Evolutionary conservation across 2,888 invertebrate species (phyloP).

Genomic region (Tanypteryx hageni): DNA sequence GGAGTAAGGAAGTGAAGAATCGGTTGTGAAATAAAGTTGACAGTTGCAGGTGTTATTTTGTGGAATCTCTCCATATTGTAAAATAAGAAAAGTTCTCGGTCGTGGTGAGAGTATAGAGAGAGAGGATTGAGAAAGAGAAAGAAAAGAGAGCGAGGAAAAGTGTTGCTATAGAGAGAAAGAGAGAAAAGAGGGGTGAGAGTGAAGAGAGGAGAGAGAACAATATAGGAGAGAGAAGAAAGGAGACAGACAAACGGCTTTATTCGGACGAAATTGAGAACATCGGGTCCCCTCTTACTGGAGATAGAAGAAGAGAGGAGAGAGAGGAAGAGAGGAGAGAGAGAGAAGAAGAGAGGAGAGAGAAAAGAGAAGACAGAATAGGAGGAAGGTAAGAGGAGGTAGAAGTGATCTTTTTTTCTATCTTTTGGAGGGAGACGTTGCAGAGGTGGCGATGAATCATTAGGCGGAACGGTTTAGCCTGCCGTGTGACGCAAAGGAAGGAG

Average conservation of each 20-base stretch:
- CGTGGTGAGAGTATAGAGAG: not conserved
- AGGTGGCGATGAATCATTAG: conserved; percentile 63
- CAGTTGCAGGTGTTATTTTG: no score
- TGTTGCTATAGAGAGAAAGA: conserved; percentile 50
- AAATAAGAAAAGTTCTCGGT: no score
- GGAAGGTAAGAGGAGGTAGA: conserved; percentile 4
- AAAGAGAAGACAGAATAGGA: conserved; percentile 69
- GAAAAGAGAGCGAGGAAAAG: conserved; percentile 45
- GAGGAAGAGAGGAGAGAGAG: conserved; percentile 66
- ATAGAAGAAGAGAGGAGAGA: not conserved
- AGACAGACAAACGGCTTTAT: no score
- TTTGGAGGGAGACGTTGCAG: conserved; percentile 30
- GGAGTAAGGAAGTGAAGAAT: no score
- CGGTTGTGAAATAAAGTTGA: no score
- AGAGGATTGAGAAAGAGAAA: conserved; percentile 66
- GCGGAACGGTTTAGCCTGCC: conserved; percentile 65
- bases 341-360: conserved; percentile 65
- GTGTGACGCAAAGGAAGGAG: conserved; percentile 58
- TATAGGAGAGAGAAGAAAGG: conserved; percentile 69
- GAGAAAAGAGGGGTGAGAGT: conserved; percentile 60
- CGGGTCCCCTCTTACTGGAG: no score
- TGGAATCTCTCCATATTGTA: no score
- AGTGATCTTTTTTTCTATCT: no score
- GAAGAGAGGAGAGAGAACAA: conserved; percentile 65
- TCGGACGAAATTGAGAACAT: no score